Evolutionary conservation across 2,113 vertebrate species (phyloP), one percentile per base, ranked within the genome.

Genomic region (Rhynchopsitta pachyrhyncha): DNA sequence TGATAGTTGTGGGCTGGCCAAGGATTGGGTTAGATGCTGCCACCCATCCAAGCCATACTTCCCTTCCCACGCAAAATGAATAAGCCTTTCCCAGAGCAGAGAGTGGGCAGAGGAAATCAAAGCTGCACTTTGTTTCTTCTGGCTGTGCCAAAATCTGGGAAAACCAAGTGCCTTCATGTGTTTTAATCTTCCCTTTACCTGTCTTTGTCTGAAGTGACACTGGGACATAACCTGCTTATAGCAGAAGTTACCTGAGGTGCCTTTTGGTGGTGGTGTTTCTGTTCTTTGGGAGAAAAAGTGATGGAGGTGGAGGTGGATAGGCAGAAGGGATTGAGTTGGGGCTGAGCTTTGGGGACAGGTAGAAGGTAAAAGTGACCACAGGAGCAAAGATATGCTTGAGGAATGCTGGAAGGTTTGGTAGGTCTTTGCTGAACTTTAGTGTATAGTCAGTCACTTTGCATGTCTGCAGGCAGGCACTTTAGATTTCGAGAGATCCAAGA

Each of bases 1-100:
- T 8, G 3, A 23, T 7, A 28, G 28, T 12, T 4, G 0, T 37
- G 0, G 0, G 4, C 15, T 78, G 77, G n/a, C 63, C 3, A 1
- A 80, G 47, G 33, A 88, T 53, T 4, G 14, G 18, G 22, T 15
- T 35, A 23, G 57, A 76, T 1, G 1, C 39, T 86, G 29, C 9
- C 19, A 10, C 29, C 16, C 11, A 52, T 11, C 12, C 12, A 57
- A 29, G 18, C 20, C 49, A 4, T 31, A 5, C 9, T 3, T 77
- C 42, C 77, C 7, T 24, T 4, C 7, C 18, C 10, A 13, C 13
- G 13, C 47, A 41, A 82, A 66, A 3, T 6, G 52, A 79, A 53
- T 27, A 22, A 89, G 17, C 20, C 18, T 60, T 17, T 28, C 22
- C 59, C 44, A 11, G 77, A 53, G 13, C 27, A 86, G 13, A 33